Evolutionary conservation across 1,140 invertebrate species (phyloP).

Genomic region (Leptonema lineaticorne): DNA sequence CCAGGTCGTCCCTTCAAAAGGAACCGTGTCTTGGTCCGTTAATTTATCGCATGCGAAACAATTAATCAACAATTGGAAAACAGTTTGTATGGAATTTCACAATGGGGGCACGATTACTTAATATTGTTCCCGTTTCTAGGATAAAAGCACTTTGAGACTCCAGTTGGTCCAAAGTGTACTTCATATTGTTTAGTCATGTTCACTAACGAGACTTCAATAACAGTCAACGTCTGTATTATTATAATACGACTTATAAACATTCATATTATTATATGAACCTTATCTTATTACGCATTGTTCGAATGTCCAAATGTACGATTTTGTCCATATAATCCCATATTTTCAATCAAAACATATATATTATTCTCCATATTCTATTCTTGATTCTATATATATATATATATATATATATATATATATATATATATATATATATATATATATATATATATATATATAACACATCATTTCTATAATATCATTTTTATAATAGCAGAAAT

Average conservation of each 20-base stretch:
- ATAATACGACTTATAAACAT: too few relatives aligned
- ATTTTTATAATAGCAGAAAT: too few relatives aligned
- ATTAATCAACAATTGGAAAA: constrained; percentile 12
- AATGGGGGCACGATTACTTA: neutral
- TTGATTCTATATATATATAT: neutral
- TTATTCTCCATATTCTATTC: neutral
- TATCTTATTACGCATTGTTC: neutral
- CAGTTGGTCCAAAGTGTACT: too few relatives aligned
- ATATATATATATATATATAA: neutral
- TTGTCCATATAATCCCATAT: too few relatives aligned
- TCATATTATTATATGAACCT: too few relatives aligned
- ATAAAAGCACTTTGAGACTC: too few relatives aligned
- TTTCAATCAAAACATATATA: neutral
- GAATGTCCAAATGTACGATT: neutral
- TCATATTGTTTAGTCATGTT: too few relatives aligned
- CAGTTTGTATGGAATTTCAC: neutral
- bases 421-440: neutral
- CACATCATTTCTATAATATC: too few relatives aligned
- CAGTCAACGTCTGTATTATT: too few relatives aligned
- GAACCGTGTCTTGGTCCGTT: neutral
- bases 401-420: neutral
- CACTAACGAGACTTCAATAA: too few relatives aligned
- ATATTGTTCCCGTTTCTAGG: too few relatives aligned
- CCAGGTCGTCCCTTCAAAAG: neutral
- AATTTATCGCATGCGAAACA: constrained; percentile 10